Base-by-base conservation (phyloP, 2,113 vertebrate species). In the Capreolus pygargus region DNA sequence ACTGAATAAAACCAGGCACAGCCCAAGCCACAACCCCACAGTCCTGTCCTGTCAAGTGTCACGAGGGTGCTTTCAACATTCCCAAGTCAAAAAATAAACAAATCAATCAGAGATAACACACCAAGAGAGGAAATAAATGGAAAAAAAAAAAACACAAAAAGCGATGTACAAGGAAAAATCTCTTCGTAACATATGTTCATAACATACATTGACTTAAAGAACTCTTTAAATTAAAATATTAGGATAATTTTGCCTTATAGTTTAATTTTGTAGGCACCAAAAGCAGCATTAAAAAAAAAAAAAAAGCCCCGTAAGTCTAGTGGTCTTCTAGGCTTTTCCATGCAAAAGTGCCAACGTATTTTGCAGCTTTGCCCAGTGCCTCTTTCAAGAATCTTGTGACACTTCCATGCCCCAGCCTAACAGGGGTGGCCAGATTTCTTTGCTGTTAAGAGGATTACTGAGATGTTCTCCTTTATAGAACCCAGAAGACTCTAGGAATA, bases 381-480 rank as follows among this genome's bases (percentile, higher is more conserved):
- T 89, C 74, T 95, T 90, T 91, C 25, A 92, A 93, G 52, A 64
- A 84, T 92, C 95, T 78, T 94, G 45, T 43, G 86, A 93, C 93
- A 78, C 70, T 78, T 61, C 74, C 64, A 57, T 45, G 61, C 83
- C 70, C 78, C 58, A 12, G 43, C 82, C 86, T 39, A 96, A 67
- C 13, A 36, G 27, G 84, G 78, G 67, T n/a, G 14, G 47, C 87
- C 9, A 27, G 95, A 94, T 96, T 95, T 96, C 85, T 84, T 52
- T 89, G 67, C 81, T 90, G 89, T 74, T 97, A 96, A 97, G 86
- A 90, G 84, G 92, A 97, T 96, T 96, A 79, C 61, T 7, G 61
- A 90, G 86, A 36, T 1, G 1, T 95, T 43, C 70, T 5, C 67
- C 54, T 96, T 94, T 94, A 61, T 94, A 58, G 61, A 91, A 96